Percentiles rank a stretch among this genome's conserved stretches.
These are phyloP conservation scores for Mionectes macconnelli DNA, from an alignment of 2,113 vertebrate genomes.

Conservation along the genomic window DNA sequence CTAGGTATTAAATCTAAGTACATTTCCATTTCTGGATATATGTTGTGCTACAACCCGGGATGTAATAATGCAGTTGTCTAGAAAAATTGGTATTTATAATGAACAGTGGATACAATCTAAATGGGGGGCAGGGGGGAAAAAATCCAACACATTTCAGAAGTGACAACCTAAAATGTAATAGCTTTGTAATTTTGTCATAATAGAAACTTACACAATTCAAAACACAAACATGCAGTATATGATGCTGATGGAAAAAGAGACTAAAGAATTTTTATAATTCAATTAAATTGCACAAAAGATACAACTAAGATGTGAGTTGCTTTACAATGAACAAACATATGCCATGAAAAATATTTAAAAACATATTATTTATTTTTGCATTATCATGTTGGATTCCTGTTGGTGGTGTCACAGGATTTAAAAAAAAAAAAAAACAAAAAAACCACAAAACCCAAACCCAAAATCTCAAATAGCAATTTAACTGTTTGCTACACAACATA, in stretches of 20 bases:
- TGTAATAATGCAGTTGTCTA: conserved; percentile 55
- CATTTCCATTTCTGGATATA: conserved; percentile 71
- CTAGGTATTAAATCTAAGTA: conserved; percentile 72
- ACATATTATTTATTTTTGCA: neutral
- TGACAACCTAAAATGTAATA: conserved; percentile 49
- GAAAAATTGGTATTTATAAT: conserved; percentile 39
- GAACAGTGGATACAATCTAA: conserved; percentile 66
- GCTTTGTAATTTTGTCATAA: conserved; percentile 9
- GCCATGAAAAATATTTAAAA: conserved; percentile 27
- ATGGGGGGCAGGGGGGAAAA: neutral
- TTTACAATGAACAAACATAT: conserved; percentile 3
- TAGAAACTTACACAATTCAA: conserved; percentile 59
- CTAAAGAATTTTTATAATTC: conserved; percentile 3
- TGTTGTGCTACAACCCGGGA: conserved; percentile 58
- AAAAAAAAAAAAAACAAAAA: neutral
- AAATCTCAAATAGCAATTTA: neutral
- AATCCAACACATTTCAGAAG: conserved; percentile 4
- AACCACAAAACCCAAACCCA: neutral
- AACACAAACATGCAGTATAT: conserved; percentile 48
- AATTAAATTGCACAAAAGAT: conserved; percentile 46
- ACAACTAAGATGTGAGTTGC: neutral
- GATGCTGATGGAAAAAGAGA: neutral
- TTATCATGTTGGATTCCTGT: neutral
- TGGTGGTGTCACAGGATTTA: neutral
- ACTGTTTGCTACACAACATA: neutral